phyloP scores from a whole-genome alignment of 2,888 invertebrate species.

The Griposia aprilina region DNA sequence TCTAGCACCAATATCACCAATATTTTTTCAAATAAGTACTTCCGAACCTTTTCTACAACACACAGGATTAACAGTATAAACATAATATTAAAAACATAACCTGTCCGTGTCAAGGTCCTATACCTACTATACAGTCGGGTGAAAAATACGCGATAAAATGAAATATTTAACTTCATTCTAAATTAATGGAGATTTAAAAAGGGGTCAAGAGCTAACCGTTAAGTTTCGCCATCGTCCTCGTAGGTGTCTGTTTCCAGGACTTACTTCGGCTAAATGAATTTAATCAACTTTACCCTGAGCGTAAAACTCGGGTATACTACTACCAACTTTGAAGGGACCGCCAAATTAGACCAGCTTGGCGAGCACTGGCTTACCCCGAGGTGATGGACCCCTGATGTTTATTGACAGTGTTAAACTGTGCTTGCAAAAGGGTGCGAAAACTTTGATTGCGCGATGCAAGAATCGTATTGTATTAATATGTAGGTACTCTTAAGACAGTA shows the following conservation, averaged over 20 bases:
- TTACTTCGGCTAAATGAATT: neutral
- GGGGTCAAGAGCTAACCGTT: conserved; percentile 20
- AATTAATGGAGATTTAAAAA: neutral
- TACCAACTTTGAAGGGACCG: conserved; percentile 20
- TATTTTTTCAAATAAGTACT: too few relatives aligned
- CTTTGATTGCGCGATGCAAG: conserved; percentile 22
- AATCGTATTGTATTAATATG: neutral
- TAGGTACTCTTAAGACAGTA: neutral
- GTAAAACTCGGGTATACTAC: neutral
- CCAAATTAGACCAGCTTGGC: conserved; percentile 33
- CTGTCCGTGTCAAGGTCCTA: too few relatives aligned
- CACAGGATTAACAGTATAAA: neutral
- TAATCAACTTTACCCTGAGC: conserved; percentile 14
- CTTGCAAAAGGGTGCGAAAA: conserved; percentile 9
- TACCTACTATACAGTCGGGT: too few relatives aligned
- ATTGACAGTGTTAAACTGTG: neutral
- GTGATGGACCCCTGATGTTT: conserved; percentile 17
- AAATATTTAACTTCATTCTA: too few relatives aligned
- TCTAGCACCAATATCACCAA: too few relatives aligned
- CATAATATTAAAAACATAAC: neutral
- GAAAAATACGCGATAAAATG: neutral
- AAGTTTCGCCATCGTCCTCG: conserved; percentile 8
- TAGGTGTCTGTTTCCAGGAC: conserved; percentile 9
- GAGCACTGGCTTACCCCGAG: conserved; percentile 35
- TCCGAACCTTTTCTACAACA: neutral